These are phyloP conservation scores for Idaea aversata DNA, from an alignment of 2,888 invertebrate genomes.

Conservation along the genomic window DNA sequence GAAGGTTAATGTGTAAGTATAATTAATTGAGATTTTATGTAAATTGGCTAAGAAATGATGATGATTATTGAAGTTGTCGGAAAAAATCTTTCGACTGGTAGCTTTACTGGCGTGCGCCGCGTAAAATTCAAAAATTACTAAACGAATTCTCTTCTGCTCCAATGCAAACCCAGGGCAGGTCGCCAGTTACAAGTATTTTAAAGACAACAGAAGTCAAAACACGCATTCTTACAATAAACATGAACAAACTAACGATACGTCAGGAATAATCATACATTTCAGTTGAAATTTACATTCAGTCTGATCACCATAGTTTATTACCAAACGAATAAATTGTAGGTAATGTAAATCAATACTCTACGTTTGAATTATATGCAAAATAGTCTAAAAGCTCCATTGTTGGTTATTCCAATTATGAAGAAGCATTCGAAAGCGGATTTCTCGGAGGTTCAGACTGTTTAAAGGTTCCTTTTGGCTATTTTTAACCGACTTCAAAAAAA, in stretches of 20 bases:
- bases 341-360: neutral
- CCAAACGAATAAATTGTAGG: neutral
- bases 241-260: neutral
- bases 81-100: no score
- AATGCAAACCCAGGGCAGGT: constrained; percentile 28
- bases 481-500: no score
- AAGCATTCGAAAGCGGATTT: constrained; percentile 47
- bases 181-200: constrained; percentile 19
- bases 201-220: neutral
- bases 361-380: constrained; percentile 14
- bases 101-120: no score
- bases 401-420: constrained; percentile 52
- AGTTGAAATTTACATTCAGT: neutral
- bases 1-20: no score
- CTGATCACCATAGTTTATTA: neutral
- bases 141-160: no score
- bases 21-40: no score
- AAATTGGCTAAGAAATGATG: no score
- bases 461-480: neutral
- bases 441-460: constrained; percentile 6
- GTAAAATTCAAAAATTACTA: no score
- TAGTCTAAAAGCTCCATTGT: constrained; percentile 42
- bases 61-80: no score
- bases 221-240: constrained; percentile 4
- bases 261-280: neutral